Percentiles rank a stretch among this genome's conserved stretches.
These are phyloP conservation scores for Serranus cabrilla DNA, from an alignment of 2,797 vertebrate species.

Conservation along the genomic window DNA sequence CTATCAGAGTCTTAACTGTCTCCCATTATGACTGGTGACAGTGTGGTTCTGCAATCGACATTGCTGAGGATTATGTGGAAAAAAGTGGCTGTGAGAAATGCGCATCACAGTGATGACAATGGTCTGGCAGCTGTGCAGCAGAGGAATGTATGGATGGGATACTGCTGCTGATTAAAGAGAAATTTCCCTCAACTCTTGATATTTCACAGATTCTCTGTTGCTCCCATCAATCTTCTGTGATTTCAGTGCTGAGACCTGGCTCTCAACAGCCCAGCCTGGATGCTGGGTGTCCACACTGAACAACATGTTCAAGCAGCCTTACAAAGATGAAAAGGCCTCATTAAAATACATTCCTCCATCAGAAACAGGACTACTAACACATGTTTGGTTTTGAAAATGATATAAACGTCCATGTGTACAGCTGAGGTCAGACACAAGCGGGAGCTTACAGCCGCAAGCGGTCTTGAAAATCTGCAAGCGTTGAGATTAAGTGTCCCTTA, in stretches of 20 bases:
- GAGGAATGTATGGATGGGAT: conserved; percentile 66
- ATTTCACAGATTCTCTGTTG: conserved; percentile 63
- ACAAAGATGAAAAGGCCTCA: conserved; percentile 42
- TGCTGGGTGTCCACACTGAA: conserved; percentile 30
- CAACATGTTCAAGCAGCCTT: conserved; percentile 22
- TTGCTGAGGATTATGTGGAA: conserved; percentile 52
- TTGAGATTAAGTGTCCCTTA: conserved; percentile 77
- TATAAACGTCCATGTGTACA: conserved; percentile 50
- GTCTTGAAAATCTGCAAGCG: conserved; percentile 67
- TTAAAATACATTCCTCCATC: conserved; percentile 52
- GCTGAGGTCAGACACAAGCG: conserved; percentile 68
- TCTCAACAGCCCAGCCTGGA: conserved; percentile 60
- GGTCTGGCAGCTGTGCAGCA: conserved; percentile 68
- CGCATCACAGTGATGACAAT: conserved; percentile 71
- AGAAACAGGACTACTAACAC: conserved; percentile 43
- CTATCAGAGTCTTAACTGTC: conserved; percentile 35
- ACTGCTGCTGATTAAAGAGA: conserved; percentile 77
- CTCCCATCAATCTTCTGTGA: conserved; percentile 52
- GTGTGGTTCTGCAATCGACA: conserved; percentile 45
- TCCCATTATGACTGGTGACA: conserved; percentile 54
- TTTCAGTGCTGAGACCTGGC: conserved; percentile 59
- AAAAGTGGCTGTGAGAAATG: conserved; percentile 61
- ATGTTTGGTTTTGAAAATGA: conserved; percentile 66
- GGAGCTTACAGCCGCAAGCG: conserved; percentile 66
- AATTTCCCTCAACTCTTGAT: conserved; percentile 29